phyloP scores from a whole-genome alignment of 2,888 invertebrate genomes.

The Tethea ocularis region DNA sequence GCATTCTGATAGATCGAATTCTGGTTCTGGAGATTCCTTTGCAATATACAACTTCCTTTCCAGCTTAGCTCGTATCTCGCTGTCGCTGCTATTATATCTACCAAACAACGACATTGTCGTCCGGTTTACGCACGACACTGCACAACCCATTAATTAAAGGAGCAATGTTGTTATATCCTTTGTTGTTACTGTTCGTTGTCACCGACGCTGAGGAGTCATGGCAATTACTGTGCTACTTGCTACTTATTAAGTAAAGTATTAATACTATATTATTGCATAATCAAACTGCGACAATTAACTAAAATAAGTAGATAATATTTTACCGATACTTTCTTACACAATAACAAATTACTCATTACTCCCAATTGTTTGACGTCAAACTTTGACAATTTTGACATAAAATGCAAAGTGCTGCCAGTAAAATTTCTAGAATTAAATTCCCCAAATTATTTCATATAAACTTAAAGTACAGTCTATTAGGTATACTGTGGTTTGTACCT shows the following conservation, averaged over 20 bases:
- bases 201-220: slow-evolving; percentile 46
- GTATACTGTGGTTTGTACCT: too few relatives aligned
- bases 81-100: slow-evolving; percentile 52
- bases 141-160: slow-evolving; percentile 74
- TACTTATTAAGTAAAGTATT: not conserved
- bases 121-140: slow-evolving; percentile 66
- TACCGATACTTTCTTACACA: not conserved
- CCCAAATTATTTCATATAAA: too few relatives aligned
- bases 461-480: too few relatives aligned
- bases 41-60: slow-evolving; percentile 79
- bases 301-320: not conserved
- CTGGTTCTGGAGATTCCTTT: slow-evolving; percentile 90
- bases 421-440: too few relatives aligned
- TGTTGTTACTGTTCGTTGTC: slow-evolving; percentile 38
- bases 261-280: not conserved
- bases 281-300: not conserved
- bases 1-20: slow-evolving; percentile 92
- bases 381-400: too few relatives aligned
- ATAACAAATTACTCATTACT: not conserved
- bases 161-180: slow-evolving; percentile 22
- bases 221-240: slow-evolving; percentile 15
- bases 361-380: too few relatives aligned
- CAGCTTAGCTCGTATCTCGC: slow-evolving; percentile 58
- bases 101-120: slow-evolving; percentile 75
- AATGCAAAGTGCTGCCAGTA: too few relatives aligned